A percentile compares a stretch with the other conserved stretches of the same genome.
Evolutionary conservation across 2,888 invertebrate species (phyloP).

Genomic region (Antitype chi): DNA sequence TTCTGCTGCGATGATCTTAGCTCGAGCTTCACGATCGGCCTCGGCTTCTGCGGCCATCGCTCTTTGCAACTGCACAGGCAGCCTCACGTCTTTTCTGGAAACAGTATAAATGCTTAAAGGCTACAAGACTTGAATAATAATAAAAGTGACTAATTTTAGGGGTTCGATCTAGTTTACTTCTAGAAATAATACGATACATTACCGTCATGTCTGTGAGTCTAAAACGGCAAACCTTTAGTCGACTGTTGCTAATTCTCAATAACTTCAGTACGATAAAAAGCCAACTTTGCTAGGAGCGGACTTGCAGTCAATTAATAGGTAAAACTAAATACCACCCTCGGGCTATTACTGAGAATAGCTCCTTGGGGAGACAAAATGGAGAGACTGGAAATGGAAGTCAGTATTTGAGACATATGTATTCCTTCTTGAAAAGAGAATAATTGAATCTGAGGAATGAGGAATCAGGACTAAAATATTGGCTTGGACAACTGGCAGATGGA

Average conservation of each 20-base stretch:
- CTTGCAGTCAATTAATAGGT: background rate
- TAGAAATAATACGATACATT: constrained; percentile 26
- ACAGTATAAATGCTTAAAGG: constrained; percentile 5
- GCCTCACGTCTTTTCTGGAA: constrained; percentile 86
- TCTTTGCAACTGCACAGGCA: constrained; percentile 91
- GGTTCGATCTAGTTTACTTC: background rate
- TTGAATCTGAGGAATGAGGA: constrained; percentile 23
- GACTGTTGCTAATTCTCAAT: constrained; percentile 11
- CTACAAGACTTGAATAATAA: background rate
- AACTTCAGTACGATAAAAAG: constrained; percentile 3
- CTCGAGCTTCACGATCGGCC: constrained; percentile 92
- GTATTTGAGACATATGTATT: constrained; percentile 64
- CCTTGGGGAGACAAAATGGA: constrained; percentile 49
- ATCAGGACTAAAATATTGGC: constrained; percentile 7
- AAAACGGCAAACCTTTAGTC: constrained; percentile 26
- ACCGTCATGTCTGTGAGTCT: constrained; percentile 18
- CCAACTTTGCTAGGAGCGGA: background rate
- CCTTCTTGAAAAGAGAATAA: constrained; percentile 57
- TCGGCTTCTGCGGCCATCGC: constrained; percentile 94
- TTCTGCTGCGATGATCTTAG: constrained; percentile 93
- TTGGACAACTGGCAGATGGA: background rate
- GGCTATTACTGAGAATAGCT: constrained; percentile 48
- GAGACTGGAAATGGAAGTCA: constrained; percentile 62
- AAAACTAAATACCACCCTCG: constrained; percentile 3
- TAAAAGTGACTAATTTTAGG: background rate